A percentile compares a stretch with the other conserved stretches of the same genome.
phyloP scores from a whole-genome alignment of 2,888 invertebrate genomes.

The Patella ulyssiponensis region DNA sequence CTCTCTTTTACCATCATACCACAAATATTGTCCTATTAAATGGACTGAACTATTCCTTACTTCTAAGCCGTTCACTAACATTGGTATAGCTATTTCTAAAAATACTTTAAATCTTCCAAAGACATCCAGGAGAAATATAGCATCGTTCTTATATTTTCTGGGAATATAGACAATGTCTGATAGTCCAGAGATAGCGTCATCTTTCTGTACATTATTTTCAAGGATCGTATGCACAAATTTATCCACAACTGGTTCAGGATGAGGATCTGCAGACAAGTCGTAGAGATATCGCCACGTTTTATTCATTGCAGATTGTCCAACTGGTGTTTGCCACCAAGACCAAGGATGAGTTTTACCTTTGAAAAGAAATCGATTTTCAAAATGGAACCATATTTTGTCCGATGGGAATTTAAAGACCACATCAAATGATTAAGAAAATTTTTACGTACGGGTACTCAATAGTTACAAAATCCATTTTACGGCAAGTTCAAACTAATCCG shows the following conservation, averaged over 20 bases:
- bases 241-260: no score
- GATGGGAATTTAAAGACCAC: no score
- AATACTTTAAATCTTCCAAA: neutral
- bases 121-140: neutral
- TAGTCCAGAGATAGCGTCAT: neutral
- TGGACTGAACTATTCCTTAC: neutral
- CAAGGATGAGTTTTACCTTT: neutral
- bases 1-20: neutral
- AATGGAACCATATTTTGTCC: neutral
- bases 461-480: no score
- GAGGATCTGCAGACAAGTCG: no score
- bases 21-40: neutral
- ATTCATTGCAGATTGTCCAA: neutral
- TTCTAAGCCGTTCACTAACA: neutral
- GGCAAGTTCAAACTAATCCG: no score
- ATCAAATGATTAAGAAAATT: no score
- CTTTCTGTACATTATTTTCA: neutral
- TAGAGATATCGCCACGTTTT: neutral
- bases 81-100: conserved; percentile 8
- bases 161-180: conserved; percentile 17
- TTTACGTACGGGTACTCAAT: no score
- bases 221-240: no score
- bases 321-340: neutral
- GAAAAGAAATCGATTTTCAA: neutral
- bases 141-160: neutral